Base-by-base conservation (phyloP, 2,797 vertebrate species). In the Falco cherrug region DNA sequence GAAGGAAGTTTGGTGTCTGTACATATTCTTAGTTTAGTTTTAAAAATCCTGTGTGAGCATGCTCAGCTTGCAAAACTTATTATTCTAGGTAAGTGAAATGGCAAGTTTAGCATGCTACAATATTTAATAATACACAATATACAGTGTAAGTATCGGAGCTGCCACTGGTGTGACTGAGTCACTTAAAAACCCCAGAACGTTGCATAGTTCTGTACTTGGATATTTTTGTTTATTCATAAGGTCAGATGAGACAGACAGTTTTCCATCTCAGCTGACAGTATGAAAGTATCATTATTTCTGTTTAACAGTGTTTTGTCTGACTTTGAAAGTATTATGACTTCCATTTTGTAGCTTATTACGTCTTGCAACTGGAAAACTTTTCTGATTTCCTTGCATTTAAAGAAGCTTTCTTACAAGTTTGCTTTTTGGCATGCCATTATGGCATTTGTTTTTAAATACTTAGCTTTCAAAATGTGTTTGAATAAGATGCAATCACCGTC, bases 1-100 rank as follows among this genome's bases (percentile, higher is more conserved):
- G 99, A 99, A 97, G 98, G 98, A 86, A 99, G 98, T 86, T 97
- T 99, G 96, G 98, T 99, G 57, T 98, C 98, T 70, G 98, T 99
- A 33, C 89, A 84, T 19, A 48, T 98, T 87, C 97, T 99, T 76
- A 98, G 98, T 71, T 97, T 97, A 4, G 94, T 99, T 90, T 98
- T 99, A 79, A 97, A 95, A 54, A 95, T 98, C 86, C 93, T 99
- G 41, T 87, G 95, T 80, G 50, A 96, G 5, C 92, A 98, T 76
- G 97, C 98, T 95, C 90, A 92, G 60, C 98, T 99, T 77, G 95
- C 97, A 54, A 99, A 99, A 93, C 98, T 99, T 76, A 95, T 99
- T 90, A 97, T 99, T 86, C 97, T 99, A 57, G 98, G 99, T 99
- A 97, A 98, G 98, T 97, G 71, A 80, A 94, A 93, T 47, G 65